phyloP scores from a whole-genome alignment of 2,888 invertebrate genomes.

The Slavum lentiscoides region DNA sequence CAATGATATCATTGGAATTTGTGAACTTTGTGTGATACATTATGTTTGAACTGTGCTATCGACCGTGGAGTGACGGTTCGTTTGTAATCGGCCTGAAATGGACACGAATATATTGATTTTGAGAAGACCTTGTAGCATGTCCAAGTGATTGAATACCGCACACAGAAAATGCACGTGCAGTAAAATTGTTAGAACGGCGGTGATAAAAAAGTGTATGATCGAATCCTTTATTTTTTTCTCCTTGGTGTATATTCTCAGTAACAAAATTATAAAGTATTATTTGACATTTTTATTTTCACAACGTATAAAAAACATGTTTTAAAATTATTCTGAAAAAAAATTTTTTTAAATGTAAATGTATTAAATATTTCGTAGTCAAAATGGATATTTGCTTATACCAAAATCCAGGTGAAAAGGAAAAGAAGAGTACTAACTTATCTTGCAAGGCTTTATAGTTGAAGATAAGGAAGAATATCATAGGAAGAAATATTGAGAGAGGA shows the following conservation, averaged over 20 bases:
- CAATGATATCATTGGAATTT: not conserved
- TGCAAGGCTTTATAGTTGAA: no score
- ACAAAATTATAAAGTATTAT: not conserved
- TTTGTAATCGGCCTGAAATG: conserved; percentile 19
- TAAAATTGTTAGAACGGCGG: not conserved
- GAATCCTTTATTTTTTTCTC: not conserved
- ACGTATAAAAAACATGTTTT: no score
- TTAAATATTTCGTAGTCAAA: no score
- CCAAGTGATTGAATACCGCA: conserved; percentile 17
- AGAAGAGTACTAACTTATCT: no score
- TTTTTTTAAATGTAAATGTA: no score
- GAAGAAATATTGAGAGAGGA: no score
- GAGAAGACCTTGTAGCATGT: conserved; percentile 25
- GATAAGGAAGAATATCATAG: no score
- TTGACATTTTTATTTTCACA: no score
- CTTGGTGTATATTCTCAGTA: not conserved
- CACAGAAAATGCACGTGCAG: not conserved
- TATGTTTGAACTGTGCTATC: not conserved
- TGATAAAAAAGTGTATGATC: not conserved
- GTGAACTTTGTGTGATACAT: not conserved
- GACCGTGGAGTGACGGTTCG: not conserved
- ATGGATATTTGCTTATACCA: no score
- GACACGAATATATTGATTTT: conserved; percentile 35
- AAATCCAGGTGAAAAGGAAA: no score
- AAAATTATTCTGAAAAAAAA: no score